Evolutionary conservation across 2,797 vertebrate species (phyloP), one percentile per base, ranked within the genome.

Genomic region (Typhlichthys eigenmanni): DNA sequence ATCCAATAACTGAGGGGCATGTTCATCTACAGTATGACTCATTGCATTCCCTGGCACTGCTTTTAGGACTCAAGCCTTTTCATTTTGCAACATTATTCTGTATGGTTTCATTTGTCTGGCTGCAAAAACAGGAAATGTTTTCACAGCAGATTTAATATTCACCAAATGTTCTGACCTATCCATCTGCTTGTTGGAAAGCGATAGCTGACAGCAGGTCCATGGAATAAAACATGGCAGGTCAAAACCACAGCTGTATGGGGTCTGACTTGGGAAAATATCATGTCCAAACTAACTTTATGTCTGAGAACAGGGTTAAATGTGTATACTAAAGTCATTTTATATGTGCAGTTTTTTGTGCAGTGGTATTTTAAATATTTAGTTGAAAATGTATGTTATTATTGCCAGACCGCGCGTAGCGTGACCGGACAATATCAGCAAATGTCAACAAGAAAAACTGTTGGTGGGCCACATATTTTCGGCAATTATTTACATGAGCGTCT

Each of bases 1-100:
- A 6, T 38, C 34, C 34, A 38, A 38, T 38, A 38, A 6, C 8
- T 38, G 34, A 38, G 34, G 34, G 34, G 7, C 34, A 38, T 38
- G 34, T 1, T 8, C 34, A 38, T 38, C 29, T 49, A 9, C 19
- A 38, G 11, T 29, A 1, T 10, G 14, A 9, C 13, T n/a, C 32
- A 49, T 13, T 10, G 16, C 32, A 34, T 6, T 60, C 19, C 1
- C 3, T 5, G 52, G 66, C 47, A 52, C 55, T 56, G 46, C 46
- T 46, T 46, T 60, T 58, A 8, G 64, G 67, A 73, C 63, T 56
- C 58, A 70, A 79, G 59, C 73, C 66, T 38, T 38, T 38, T 7
- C 7, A 24, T 24, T 24, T 8, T 38, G 34, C 34, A 38, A 38
- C 34, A 38, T 38, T 38, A 38, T 38, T 38, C 34, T 38, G 34